These are phyloP conservation scores for Tiphia femorata DNA, from an alignment of 2,888 invertebrate genomes.

Conservation along the genomic window DNA sequence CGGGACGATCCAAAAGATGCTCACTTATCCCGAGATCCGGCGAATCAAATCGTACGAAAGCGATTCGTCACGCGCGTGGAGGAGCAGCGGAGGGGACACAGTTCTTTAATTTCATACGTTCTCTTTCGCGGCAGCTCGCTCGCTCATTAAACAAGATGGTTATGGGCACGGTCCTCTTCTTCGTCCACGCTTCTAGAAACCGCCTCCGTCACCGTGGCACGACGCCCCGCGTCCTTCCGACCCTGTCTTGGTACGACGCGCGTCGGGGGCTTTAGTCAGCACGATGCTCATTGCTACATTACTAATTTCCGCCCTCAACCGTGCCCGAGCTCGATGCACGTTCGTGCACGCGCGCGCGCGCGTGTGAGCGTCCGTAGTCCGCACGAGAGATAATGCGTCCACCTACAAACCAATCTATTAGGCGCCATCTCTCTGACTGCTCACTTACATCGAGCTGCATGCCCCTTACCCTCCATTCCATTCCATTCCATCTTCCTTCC, in stretches of 20 bases:
- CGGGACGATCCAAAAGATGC: too few relatives aligned
- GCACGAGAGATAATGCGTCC: conserved; percentile 65
- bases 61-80: too few relatives aligned
- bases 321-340: conserved; percentile 24
- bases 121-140: conserved; percentile 21
- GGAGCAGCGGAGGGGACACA: background rate
- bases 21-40: too few relatives aligned
- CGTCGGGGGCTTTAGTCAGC: conserved; percentile 53
- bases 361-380: conserved; percentile 43
- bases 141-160: conserved; percentile 42
- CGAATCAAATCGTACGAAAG: too few relatives aligned
- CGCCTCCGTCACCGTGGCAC: conserved; percentile 20
- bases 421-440: conserved; percentile 69
- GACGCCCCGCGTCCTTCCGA: too few relatives aligned
- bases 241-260: too few relatives aligned
- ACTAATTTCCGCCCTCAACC: conserved; percentile 65
- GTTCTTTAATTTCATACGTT: conserved; percentile 27
- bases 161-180: conserved; percentile 10
- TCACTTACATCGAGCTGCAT: conserved; percentile 62
- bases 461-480: conserved; percentile 37
- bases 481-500: conserved; percentile 19
- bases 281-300: conserved; percentile 64
- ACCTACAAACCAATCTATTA: conserved; percentile 70
- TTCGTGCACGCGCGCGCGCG: conserved; percentile 27
- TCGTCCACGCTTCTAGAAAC: conserved; percentile 4